A percentile compares a stretch with the other conserved stretches of the same genome.
Conservation (phyloP, 2,797 vertebrate genomes). For the Aulostomus chinensis region DNA sequence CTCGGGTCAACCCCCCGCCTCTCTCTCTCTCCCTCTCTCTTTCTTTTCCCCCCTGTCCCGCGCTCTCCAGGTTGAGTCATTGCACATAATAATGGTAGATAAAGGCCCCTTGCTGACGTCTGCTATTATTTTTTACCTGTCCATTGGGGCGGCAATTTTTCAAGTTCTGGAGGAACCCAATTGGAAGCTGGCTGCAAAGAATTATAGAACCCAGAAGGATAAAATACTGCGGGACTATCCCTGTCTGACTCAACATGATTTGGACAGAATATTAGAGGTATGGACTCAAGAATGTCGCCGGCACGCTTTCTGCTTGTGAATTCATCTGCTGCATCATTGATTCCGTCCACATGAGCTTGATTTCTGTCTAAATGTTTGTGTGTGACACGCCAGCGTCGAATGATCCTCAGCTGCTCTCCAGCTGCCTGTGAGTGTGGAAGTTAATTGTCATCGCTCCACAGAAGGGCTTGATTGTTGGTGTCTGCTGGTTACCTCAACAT, state of each 20-base stretch:
- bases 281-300: too few relatives aligned
- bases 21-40: slow-evolving; percentile 7
- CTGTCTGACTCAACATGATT: slow-evolving; percentile 86
- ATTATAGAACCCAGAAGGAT: slow-evolving; percentile 81
- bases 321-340: too few relatives aligned
- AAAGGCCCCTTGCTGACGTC: slow-evolving; percentile 95
- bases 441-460: too few relatives aligned
- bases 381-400: too few relatives aligned
- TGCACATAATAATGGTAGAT: slow-evolving; percentile 88
- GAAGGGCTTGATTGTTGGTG: too few relatives aligned
- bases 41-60: slow-evolving; percentile 15
- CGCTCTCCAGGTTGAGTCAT: slow-evolving; percentile 32
- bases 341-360: too few relatives aligned
- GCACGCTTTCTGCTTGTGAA: too few relatives aligned
- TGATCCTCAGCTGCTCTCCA: too few relatives aligned
- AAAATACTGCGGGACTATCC: slow-evolving; percentile 86
- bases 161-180: slow-evolving; percentile 96
- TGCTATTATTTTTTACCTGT: slow-evolving; percentile 97
- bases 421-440: too few relatives aligned
- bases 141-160: slow-evolving; percentile 98
- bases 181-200: slow-evolving; percentile 84
- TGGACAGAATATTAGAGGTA: slow-evolving; percentile 93
- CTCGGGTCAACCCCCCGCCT: slow-evolving; percentile 7
- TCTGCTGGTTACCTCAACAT: too few relatives aligned
- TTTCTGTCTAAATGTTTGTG: too few relatives aligned